Conservation (phyloP, 2,113 vertebrate genomes). For the Morone saxatilis region DNA sequence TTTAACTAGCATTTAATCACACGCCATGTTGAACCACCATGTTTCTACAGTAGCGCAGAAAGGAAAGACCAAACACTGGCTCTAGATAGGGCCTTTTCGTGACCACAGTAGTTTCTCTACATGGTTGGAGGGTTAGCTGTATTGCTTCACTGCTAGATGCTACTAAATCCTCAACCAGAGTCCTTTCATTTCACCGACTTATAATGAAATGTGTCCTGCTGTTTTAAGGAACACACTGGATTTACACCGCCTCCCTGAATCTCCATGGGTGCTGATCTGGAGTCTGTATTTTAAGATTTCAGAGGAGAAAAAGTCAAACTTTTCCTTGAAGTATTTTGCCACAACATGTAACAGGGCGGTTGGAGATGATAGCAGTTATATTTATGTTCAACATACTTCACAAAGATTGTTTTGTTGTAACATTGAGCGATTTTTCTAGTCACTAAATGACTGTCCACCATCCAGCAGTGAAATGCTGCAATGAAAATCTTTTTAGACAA, state of each 20-base stretch:
- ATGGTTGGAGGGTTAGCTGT: no score
- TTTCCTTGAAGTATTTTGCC: no score
- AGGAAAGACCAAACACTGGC: no score
- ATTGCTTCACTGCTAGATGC: no score
- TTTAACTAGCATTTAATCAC: no score
- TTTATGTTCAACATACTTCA: not conserved
- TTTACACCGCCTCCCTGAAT: not conserved
- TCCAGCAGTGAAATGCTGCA: not conserved
- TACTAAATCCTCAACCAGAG: no score
- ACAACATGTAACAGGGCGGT: not conserved
- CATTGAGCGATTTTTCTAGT: not conserved
- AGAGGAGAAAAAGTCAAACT: not conserved
- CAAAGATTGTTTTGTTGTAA: not conserved
- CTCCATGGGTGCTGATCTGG: not conserved
- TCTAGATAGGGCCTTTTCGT: no score
- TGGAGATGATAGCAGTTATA: not conserved
- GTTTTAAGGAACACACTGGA: not conserved
- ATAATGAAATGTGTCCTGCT: not conserved
- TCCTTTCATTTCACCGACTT: not conserved
- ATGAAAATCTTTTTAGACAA: slow-evolving; percentile 16
- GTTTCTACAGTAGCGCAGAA: no score
- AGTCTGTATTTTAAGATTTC: not conserved
- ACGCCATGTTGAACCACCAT: no score
- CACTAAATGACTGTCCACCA: not conserved
- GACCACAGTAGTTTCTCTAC: no score